Evolutionary conservation across 2,888 invertebrate genomes (phyloP), one percentile per base, ranked within the genome.

Genomic region (Meteorus cinctellus): DNA sequence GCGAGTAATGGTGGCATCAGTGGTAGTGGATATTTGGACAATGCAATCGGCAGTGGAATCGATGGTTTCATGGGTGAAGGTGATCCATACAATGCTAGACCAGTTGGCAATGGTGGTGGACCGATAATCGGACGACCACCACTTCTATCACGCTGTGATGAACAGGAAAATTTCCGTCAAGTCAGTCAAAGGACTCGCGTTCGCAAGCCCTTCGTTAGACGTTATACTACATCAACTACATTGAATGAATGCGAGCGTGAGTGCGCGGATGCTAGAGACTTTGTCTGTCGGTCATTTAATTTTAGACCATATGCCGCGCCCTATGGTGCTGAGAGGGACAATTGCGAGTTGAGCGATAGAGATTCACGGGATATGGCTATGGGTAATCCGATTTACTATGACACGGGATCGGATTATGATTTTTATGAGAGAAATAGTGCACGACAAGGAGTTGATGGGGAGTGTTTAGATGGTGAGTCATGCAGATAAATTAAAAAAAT

Each of bases 311-410:
- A 91, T 72, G 90, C 91, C 36, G 92, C 92, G 51, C 92, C 93
- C 14, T 95, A 92, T 81, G 91, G 91, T 6, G 92, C 91, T 2
- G 94, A 94, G 80, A 90, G 94, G 48, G 96, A 97, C 82, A 97
- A 97, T 88, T 97, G 97, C 86, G 97, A 97, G 88, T 91, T 97
- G 8, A 97, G 96, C 86, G 97, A 97, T 87, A 92, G 96, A 67
- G 96, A 96, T 87, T 94, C 96, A 0, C 91, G 95, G 73, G 96
- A 96, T 84, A 90, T 97, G 86, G 96, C 97, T 86, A 92, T 96
- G 77, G 95, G 95, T 72, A 96, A 96, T 90, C 95, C 96, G 0
- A 93, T 94, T 63, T 94, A 94, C 87, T 97, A 97, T 86, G 97
- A 97, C 86, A 93, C 93, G 51, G 93, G 93, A 0, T 95, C 95